These are phyloP conservation scores for Arctocebus calabarensis DNA, from an alignment of 2,797 vertebrate species.

Conservation along the genomic window DNA sequence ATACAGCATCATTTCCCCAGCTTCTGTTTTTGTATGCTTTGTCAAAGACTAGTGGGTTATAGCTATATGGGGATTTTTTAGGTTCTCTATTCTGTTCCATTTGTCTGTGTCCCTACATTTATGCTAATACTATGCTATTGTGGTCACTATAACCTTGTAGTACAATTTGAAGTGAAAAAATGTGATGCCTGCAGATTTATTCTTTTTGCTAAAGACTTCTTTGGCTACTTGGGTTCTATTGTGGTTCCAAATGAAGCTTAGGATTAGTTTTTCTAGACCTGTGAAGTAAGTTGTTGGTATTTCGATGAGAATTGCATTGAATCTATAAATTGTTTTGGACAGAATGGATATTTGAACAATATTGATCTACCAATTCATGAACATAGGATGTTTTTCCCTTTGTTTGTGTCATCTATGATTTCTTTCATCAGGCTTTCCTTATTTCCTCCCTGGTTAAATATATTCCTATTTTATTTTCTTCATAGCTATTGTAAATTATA, in stretches of 20 bases:
- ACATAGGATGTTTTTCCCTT: neutral
- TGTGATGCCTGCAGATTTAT: neutral
- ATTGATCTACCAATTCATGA: neutral
- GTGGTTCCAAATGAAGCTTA: neutral
- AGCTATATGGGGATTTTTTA: neutral
- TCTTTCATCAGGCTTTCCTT: neutral
- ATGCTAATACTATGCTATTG: neutral
- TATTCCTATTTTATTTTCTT: neutral
- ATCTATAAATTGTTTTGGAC: neutral
- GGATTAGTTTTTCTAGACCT: neutral
- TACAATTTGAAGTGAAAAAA: neutral
- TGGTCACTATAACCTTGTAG: neutral
- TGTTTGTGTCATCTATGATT: neutral
- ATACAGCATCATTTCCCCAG: neutral
- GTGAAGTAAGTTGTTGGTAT: neutral
- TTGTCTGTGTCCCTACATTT: neutral
- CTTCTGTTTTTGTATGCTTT: neutral
- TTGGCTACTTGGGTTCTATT: neutral
- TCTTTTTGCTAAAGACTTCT: neutral
- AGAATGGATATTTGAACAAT: neutral
- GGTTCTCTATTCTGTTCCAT: neutral
- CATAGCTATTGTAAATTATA: neutral
- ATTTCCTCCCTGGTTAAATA: neutral
- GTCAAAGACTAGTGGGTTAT: neutral
- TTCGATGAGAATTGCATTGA: neutral